Conservation (phyloP, 2,797 vertebrate species). For the Argentina silus region DNA sequence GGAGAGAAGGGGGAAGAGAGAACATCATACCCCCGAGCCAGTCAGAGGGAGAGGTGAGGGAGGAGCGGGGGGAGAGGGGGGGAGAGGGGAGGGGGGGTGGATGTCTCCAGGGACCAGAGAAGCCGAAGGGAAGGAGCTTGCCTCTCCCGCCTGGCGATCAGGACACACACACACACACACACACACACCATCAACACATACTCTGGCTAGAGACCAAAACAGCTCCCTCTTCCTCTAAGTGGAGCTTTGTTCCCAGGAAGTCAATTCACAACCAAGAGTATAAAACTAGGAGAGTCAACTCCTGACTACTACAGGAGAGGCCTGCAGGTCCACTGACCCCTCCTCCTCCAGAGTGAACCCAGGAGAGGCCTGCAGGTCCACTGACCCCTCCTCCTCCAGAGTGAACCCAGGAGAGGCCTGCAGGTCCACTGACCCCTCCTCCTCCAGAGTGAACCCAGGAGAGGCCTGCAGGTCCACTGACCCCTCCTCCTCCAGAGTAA, state of each 20-base stretch:
- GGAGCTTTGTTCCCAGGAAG: too few relatives aligned
- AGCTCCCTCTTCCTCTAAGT: not conserved
- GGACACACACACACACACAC: not conserved
- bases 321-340: too few relatives aligned
- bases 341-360: too few relatives aligned
- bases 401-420: too few relatives aligned
- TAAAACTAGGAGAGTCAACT: too few relatives aligned
- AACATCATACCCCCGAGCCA: slow-evolving; percentile 9
- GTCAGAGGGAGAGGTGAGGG: slow-evolving; percentile 1
- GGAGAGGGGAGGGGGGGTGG: slow-evolving; percentile 14
- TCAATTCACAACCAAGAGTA: too few relatives aligned
- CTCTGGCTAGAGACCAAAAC: not conserved
- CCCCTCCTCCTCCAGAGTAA: slow-evolving; percentile 42
- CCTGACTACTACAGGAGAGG: too few relatives aligned
- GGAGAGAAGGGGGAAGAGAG: slow-evolving; percentile 11
- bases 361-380: too few relatives aligned
- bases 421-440: too few relatives aligned
- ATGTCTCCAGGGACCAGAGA: slow-evolving; percentile 35
- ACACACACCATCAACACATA: too few relatives aligned
- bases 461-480: slow-evolving; percentile 1
- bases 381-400: too few relatives aligned
- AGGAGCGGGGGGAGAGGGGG: not conserved
- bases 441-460: too few relatives aligned
- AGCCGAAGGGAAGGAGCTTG: slow-evolving; percentile 6
- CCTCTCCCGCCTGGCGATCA: not conserved